Conservation (phyloP, 2,888 invertebrate genomes). For the Noctua janthina region DNA sequence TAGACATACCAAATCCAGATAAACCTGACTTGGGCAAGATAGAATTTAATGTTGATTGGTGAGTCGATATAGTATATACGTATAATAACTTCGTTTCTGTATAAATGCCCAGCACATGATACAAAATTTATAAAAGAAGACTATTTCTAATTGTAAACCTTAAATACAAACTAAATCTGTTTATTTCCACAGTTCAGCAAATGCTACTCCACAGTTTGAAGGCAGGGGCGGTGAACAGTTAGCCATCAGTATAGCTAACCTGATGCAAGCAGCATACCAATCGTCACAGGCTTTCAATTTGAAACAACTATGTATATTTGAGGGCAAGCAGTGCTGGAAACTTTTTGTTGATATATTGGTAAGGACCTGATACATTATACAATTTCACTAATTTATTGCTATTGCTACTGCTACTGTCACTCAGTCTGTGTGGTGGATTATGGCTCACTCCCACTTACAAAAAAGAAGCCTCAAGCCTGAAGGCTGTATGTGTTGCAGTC, state of each 20-base stretch:
- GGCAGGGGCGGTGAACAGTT: constrained; percentile 98
- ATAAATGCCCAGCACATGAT: background rate
- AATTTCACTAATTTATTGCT: background rate
- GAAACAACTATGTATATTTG: constrained; percentile 94
- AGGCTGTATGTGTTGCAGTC: background rate
- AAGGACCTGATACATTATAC: constrained; percentile 65
- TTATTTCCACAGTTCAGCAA: constrained; percentile 94
- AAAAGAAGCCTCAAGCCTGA: background rate
- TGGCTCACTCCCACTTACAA: background rate
- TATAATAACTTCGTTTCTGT: background rate
- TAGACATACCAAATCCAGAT: constrained; percentile 94
- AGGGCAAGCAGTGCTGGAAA: constrained; percentile 97
- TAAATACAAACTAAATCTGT: background rate
- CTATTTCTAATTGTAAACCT: background rate
- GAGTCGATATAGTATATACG: constrained; percentile 65
- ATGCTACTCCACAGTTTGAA: constrained; percentile 99
- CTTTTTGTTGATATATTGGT: constrained; percentile 98
- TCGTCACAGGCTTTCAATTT: constrained; percentile 94
- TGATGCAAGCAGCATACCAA: constrained; percentile 95
- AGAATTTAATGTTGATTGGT: constrained; percentile 99
- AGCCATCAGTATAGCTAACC: constrained; percentile 95
- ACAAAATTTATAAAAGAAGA: background rate
- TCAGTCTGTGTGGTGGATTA: background rate
- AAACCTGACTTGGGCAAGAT: constrained; percentile 95
- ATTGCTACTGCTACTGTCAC: background rate